Base-by-base conservation (phyloP, 2,888 invertebrate genomes). In the Agrotis puta region DNA sequence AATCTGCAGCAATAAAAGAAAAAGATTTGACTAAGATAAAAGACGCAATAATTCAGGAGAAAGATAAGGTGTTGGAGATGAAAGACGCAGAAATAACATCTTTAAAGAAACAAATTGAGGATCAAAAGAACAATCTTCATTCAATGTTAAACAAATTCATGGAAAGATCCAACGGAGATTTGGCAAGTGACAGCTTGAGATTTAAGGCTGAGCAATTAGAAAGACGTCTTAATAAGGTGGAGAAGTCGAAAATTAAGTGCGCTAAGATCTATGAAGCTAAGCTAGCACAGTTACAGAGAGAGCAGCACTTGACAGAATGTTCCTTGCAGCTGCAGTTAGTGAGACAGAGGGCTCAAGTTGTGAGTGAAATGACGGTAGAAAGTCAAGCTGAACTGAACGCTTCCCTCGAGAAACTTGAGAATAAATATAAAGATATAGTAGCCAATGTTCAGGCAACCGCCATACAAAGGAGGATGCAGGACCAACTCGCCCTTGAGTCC, bases 381-480 rank as follows among this genome's bases (percentile, higher is more conserved):
- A 92, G 90, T 77, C 93, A 94, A 87, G 74, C 82, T 5, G 95
- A 95, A 81, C 69, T 94, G 11, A 87, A 77, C n/a, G 78, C 86
- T 47, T 90, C 93, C 14, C 75, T 95, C 9, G 92, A 92, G 24
- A 95, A 94, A 86, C 86, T 96, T 33, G 95, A 96, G 85, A 85
- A 76, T 27, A 95, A 94, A 84, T 96, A 95, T 79, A 95, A 94
- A 84, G 93, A 94, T 22, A 94, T 95, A 14, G 93, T 96, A 22
- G 94, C 93, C 3, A 94, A 92, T 68, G 91, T 95, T 68, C 95
- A 96, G 88, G 90, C 94, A 2, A 94, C 94, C 0, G 94, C 95
- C 4, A 93, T 95, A 76, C 94, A 96, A 80, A 85, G 94, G 61
- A 90, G 94, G 69, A 88, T 94, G 70, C 94, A 95, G 64, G 95